These are phyloP conservation scores for Danaus melanippus DNA, from an alignment of 1,140 invertebrate species.

Conservation along the genomic window DNA sequence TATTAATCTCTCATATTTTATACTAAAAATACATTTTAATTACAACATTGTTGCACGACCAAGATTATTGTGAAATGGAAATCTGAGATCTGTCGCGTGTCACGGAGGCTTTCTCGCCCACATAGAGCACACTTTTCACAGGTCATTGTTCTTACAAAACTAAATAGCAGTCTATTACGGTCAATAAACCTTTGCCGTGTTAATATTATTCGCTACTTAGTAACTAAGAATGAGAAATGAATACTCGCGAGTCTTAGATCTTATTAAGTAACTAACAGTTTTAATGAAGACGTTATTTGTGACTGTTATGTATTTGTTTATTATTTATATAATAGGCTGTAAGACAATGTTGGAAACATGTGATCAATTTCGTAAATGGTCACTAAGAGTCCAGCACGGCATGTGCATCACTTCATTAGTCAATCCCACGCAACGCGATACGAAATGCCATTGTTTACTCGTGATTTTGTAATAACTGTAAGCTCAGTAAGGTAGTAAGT, in stretches of 20 bases:
- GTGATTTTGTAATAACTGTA: conserved; percentile 33
- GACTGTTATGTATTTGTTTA: too few relatives aligned
- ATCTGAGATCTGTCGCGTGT: conserved; percentile 14
- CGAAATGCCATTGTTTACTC: conserved; percentile 36
- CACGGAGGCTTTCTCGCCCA: conserved; percentile 17
- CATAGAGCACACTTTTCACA: conserved; percentile 20
- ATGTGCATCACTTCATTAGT: conserved; percentile 34
- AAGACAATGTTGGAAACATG: conserved; percentile 2
- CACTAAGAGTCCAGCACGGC: conserved; percentile 10
- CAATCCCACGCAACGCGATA: conserved; percentile 40
- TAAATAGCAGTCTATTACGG: too few relatives aligned
- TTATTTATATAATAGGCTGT: too few relatives aligned
- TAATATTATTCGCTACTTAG: too few relatives aligned
- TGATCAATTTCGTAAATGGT: conserved; percentile 15
- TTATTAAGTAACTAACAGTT: too few relatives aligned
- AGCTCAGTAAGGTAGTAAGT: conserved; percentile 10
- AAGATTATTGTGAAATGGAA: conserved; percentile 9
- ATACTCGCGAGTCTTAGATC: too few relatives aligned
- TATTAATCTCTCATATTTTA: too few relatives aligned
- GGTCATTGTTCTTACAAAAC: conserved; percentile 43
- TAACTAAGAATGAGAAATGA: too few relatives aligned
- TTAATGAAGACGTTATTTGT: too few relatives aligned
- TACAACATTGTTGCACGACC: too few relatives aligned
- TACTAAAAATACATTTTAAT: too few relatives aligned
- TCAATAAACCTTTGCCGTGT: too few relatives aligned